Base-by-base conservation (phyloP, 1,140 invertebrate genomes). In the Leptopilina clavipes region DNA sequence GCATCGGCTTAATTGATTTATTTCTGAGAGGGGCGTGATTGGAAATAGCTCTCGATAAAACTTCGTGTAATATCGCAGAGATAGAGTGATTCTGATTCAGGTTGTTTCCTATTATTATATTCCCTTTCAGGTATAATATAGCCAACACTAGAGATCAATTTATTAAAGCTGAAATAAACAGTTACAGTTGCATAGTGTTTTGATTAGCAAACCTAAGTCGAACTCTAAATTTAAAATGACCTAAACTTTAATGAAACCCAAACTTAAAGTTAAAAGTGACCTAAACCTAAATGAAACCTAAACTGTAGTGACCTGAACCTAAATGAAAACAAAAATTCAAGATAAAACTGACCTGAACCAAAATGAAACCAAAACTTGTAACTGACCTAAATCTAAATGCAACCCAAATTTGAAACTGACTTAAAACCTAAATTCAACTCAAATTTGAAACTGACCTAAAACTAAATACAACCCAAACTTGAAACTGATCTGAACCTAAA, bases 1-100 rank as follows among this genome's bases (percentile, higher is more conserved):
- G 81, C 81, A 82, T 81, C 76, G 76, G 75, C 77, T 82, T 82
- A 82, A 82, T 82, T 82, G 81, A 82, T 82, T 82, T 82, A 82
- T 81, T 81, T 82, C 81, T 78, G 77, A 75, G 45, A 40, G 77
- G 73, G 74, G 74, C 81, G 74, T 82, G 81, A 82, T 81, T 80
- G 81, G 81, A 82, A 2, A 31, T 80, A 79, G 80, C n/a, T 76
- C 71, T 79, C 79, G 78, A 78, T 82, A 80, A 40, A 40, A 40
- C 37, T 1, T 40, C 37, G 37, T 40, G 37, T 40, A 40, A 40
- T 40, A 40, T 40, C 37, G 7, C 1, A 40, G 37, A 40, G 3
- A 40, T 0, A 40, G 37, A 40, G 37, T 8, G 37, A 40, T 40
- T 40, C 37, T 40, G 8, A 40, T 40, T 40, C 37, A 9, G 37